Evolutionary conservation across 2,888 invertebrate genomes (phyloP).

Genomic region (Heliconius sara): DNA sequence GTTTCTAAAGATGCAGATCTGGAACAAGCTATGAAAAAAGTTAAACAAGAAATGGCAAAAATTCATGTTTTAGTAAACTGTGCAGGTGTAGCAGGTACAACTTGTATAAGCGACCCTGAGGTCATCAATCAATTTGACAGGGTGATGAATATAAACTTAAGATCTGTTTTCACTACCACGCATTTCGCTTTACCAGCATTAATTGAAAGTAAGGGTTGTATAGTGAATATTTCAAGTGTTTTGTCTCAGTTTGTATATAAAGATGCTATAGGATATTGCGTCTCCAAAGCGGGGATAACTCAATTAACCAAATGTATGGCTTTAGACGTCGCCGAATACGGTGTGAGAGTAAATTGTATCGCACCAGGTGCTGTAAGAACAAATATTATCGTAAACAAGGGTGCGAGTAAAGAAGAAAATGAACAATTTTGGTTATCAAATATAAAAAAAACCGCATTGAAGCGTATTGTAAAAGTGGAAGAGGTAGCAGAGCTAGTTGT

Average conservation of each 20-base stretch:
- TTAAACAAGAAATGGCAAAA: constrained; percentile 53
- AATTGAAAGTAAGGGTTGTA: constrained; percentile 55
- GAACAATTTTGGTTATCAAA: constrained; percentile 45
- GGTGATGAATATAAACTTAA: constrained; percentile 56
- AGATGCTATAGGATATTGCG: constrained; percentile 75
- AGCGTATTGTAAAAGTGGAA: constrained; percentile 51
- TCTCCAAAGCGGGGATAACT: constrained; percentile 89
- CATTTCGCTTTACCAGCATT: constrained; percentile 52
- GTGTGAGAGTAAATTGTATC: constrained; percentile 87
- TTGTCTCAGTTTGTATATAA: constrained; percentile 33
- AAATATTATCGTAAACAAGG: constrained; percentile 51
- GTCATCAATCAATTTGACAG: constrained; percentile 55
- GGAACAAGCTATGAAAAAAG: constrained; percentile 53
- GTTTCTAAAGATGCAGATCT: constrained; percentile 54
- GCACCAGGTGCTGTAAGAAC: constrained; percentile 87
- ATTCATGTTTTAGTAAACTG: constrained; percentile 61
- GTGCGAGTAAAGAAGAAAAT: constrained; percentile 46
- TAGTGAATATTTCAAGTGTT: constrained; percentile 60
- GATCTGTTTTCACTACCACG: constrained; percentile 55
- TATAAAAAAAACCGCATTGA: constrained; percentile 45
- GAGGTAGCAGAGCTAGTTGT: constrained; percentile 58
- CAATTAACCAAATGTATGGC: constrained; percentile 90
- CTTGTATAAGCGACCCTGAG: background rate
- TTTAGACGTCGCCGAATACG: constrained; percentile 83
- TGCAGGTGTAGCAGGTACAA: constrained; percentile 52